Conservation (phyloP, 37 sponge, comb jelly and placozoan species). For the Theonella swinhoei region DNA sequence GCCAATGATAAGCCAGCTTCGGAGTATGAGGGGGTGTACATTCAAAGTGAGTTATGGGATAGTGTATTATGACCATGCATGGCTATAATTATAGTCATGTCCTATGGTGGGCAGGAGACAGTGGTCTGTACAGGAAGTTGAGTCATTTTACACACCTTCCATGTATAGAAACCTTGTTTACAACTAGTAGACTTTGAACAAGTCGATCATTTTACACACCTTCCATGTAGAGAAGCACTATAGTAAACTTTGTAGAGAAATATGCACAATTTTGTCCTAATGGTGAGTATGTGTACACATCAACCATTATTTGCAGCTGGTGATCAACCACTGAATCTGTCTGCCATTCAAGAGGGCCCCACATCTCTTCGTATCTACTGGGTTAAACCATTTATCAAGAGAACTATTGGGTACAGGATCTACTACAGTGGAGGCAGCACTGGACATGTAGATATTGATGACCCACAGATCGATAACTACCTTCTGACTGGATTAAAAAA, state of each 20-base stretch:
- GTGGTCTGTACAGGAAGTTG: no score
- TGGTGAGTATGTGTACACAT: neutral
- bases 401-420: neutral
- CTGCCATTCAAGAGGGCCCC: neutral
- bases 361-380: neutral
- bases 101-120: no score
- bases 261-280: neutral
- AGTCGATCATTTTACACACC: no score
- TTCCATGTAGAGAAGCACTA: neutral
- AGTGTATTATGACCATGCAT: no score
- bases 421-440: neutral
- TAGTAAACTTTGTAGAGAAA: neutral
- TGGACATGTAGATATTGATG: neutral
- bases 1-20: neutral
- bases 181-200: no score
- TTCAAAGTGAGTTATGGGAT: neutral
- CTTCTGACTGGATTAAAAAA: neutral
- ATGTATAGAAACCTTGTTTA: no score
- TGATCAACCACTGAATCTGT: neutral
- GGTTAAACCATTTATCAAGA: neutral
- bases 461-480: neutral
- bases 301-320: no score
- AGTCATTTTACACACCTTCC: no score
- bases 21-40: neutral
- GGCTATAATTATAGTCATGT: no score